These are phyloP conservation scores for Lytechinus variegatus DNA, from an alignment of 35 echinoderm and acorn worm genomes.

Conservation along the genomic window DNA sequence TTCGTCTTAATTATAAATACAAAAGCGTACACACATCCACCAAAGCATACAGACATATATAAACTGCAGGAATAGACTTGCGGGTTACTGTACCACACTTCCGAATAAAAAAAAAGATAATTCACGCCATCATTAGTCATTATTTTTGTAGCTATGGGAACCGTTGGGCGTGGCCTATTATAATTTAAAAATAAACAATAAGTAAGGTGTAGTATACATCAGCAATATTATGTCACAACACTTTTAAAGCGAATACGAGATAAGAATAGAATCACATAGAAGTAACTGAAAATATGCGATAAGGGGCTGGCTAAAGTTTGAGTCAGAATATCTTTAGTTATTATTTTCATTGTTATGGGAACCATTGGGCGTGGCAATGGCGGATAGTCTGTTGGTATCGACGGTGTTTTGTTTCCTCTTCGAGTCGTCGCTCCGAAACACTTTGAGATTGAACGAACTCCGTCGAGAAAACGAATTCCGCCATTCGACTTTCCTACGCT, in stretches of 20 bases:
- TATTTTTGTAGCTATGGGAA: too few species aligned
- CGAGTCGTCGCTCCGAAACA: conserved; percentile 27
- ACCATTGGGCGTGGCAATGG: not conserved
- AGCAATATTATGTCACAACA: not conserved
- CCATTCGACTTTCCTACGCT: conserved; percentile 13
- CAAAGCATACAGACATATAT: too few species aligned
- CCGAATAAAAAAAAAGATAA: too few species aligned
- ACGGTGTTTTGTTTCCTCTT: conserved; percentile 11
- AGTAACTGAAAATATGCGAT: not conserved
- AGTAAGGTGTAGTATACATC: too few species aligned
- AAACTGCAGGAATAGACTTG: too few species aligned
- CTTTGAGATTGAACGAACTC: conserved; percentile 16
- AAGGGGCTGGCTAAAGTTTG: not conserved
- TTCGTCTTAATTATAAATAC: too few species aligned
- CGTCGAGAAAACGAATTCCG: conserved; percentile 13
- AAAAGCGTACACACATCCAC: too few species aligned
- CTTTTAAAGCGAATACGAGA: not conserved
- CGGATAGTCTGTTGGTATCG: not conserved
- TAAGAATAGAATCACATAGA: not conserved
- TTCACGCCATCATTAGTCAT: too few species aligned
- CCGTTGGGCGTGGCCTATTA: too few species aligned
- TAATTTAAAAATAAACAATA: too few species aligned
- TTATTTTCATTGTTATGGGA: not conserved
- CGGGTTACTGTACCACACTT: too few species aligned
- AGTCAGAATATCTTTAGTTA: not conserved